Evolutionary conservation across 2,797 vertebrate species (phyloP).

Genomic region (Choloepus didactylus): DNA sequence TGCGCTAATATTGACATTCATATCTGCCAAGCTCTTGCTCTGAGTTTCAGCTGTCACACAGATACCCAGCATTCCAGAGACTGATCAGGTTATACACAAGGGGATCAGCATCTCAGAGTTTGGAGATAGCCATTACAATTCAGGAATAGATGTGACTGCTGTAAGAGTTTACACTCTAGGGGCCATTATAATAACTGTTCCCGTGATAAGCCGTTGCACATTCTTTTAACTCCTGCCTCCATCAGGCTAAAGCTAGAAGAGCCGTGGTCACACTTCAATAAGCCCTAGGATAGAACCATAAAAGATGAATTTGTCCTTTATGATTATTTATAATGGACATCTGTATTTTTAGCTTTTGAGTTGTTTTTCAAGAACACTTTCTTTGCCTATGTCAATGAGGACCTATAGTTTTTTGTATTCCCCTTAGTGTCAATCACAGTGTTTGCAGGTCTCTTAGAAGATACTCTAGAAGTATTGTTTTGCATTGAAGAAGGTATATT

Average conservation of each 20-base stretch:
- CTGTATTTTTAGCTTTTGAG: constrained; percentile 56
- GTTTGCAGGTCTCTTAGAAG: constrained; percentile 60
- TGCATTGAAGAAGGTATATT: constrained; percentile 51
- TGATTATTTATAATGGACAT: background rate
- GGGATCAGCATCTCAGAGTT: too few relatives aligned
- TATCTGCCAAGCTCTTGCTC: too few relatives aligned
- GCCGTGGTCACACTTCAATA: background rate
- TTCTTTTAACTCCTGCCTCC: background rate
- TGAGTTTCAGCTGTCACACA: too few relatives aligned
- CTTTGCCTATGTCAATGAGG: constrained; percentile 17
- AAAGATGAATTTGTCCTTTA: constrained; percentile 11
- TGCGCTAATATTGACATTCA: too few relatives aligned
- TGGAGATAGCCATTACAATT: too few relatives aligned
- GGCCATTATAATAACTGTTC: too few relatives aligned
- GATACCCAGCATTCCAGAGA: too few relatives aligned
- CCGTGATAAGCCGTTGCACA: too few relatives aligned
- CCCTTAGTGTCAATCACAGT: constrained; percentile 45
- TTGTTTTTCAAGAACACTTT: constrained; percentile 64
- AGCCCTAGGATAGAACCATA: background rate
- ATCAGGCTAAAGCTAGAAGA: background rate
- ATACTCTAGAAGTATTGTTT: constrained; percentile 67
- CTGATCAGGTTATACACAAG: too few relatives aligned
- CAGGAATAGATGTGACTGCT: too few relatives aligned
- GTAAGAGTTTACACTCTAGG: too few relatives aligned
- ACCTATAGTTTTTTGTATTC: constrained; percentile 13